A percentile compares a stretch with the other conserved stretches of the same genome.
Evolutionary conservation across 2,113 vertebrate species (phyloP).

Genomic region (Atherinomorus stipes): DNA sequence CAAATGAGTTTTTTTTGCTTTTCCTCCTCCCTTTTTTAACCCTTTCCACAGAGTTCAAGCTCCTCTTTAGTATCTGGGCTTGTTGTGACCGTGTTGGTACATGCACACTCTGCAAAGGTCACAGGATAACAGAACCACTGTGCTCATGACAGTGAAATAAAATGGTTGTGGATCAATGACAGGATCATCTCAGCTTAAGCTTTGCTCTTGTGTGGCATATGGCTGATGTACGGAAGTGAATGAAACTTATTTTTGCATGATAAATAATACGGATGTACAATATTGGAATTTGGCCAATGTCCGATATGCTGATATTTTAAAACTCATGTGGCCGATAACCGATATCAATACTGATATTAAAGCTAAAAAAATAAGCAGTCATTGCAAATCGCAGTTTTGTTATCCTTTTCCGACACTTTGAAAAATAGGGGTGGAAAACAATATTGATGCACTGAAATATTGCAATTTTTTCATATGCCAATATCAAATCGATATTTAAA

Average conservation of each 20-base stretch:
- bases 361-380: too few species aligned
- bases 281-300: too few species aligned
- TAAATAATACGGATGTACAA: slow-evolving; percentile 1
- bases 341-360: too few species aligned
- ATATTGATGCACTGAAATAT: too few species aligned
- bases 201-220: neutral
- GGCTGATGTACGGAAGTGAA: neutral
- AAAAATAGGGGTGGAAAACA: too few species aligned
- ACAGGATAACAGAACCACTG: slow-evolving; percentile 25
- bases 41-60: neutral
- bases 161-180: slow-evolving; percentile 31
- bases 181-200: slow-evolving; percentile 40
- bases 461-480: too few species aligned
- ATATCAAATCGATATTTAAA: too few species aligned
- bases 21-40: neutral
- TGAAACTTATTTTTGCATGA: neutral
- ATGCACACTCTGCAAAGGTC: slow-evolving; percentile 3
- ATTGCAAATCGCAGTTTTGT: too few species aligned
- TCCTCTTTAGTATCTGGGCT: neutral
- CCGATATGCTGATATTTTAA: too few species aligned
- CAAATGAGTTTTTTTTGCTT: slow-evolving; percentile 17
- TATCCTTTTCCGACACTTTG: too few species aligned
- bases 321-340: too few species aligned
- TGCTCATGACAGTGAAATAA: slow-evolving; percentile 2
- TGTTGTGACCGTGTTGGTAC: neutral